Conservation (phyloP, 2,888 invertebrate genomes). For the Digitonthophagus gazella region DNA sequence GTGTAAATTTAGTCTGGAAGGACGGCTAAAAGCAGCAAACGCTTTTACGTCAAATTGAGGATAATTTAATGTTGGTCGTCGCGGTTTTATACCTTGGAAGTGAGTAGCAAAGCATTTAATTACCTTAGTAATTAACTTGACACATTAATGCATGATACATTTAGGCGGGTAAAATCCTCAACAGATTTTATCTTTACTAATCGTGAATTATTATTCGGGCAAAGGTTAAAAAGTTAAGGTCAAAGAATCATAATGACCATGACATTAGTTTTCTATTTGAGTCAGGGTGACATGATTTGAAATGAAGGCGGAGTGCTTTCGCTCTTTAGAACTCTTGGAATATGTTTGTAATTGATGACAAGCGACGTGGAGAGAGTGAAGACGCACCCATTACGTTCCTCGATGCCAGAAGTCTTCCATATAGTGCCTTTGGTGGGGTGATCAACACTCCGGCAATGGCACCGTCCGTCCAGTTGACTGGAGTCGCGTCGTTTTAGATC, state of each 20-base stretch:
- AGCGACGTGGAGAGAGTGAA: neutral
- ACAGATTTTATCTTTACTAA: neutral
- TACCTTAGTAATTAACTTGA: neutral
- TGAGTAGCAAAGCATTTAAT: neutral
- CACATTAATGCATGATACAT: neutral
- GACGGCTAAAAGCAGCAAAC: constrained; percentile 11
- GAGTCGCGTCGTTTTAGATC: neutral
- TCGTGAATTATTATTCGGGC: neutral
- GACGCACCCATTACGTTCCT: too few species aligned
- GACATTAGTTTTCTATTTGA: neutral
- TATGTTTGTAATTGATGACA: neutral
- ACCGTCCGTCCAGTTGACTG: neutral
- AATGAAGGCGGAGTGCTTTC: neutral
- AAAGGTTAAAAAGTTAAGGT: neutral
- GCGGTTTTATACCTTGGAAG: neutral
- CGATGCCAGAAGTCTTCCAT: neutral
- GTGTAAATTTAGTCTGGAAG: constrained; percentile 13
- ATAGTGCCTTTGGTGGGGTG: neutral
- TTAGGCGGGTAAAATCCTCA: too few species aligned
- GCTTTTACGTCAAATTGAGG: neutral
- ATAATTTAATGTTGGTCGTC: neutral
- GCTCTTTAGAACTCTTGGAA: neutral
- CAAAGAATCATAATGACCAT: neutral
- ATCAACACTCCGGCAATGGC: neutral
- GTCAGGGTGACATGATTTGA: neutral